Percentiles rank a stretch among this genome's conserved stretches.
Evolutionary conservation across 2,797 vertebrate genomes (phyloP).

Genomic region (Melanotaenia boesemani): DNA sequence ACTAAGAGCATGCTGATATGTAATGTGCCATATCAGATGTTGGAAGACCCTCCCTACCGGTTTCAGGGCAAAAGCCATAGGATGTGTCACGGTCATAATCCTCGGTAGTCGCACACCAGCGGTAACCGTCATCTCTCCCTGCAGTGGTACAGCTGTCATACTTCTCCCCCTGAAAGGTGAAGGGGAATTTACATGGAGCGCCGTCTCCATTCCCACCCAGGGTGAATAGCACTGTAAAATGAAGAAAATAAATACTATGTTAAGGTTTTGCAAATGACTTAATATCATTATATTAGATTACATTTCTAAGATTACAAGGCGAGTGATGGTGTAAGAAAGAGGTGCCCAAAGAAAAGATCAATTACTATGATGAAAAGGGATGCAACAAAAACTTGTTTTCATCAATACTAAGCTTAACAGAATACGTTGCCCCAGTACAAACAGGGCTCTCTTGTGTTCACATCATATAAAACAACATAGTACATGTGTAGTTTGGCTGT

Average conservation of each 20-base stretch:
- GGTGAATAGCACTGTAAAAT: constrained; percentile 91
- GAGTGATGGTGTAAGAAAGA: constrained; percentile 4
- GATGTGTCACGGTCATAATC: constrained; percentile 93
- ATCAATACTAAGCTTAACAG: constrained; percentile 4
- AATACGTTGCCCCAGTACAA: constrained; percentile 30
- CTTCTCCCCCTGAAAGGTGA: constrained; percentile 90
- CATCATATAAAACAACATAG: constrained; percentile 51
- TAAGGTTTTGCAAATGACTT: neutral
- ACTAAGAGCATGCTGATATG: neutral
- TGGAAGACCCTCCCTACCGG: constrained; percentile 80
- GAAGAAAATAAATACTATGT: constrained; percentile 1
- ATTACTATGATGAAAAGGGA: constrained; percentile 5
- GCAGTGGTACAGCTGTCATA: constrained; percentile 92
- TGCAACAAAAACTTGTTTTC: neutral
- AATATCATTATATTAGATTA: neutral
- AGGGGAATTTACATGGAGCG: constrained; percentile 95
- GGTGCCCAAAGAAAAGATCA: neutral
- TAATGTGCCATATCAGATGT: neutral
- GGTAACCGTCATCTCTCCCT: constrained; percentile 94
- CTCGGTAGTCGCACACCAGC: constrained; percentile 97
- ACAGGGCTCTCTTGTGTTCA: constrained; percentile 43
- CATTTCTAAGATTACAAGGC: neutral
- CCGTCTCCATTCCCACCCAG: constrained; percentile 93
- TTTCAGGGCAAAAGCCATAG: constrained; percentile 97
- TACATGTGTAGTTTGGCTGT: constrained; percentile 65